Evolutionary conservation across 2,888 invertebrate species (phyloP).

Genomic region (Drepanosiphum platanoidis): DNA sequence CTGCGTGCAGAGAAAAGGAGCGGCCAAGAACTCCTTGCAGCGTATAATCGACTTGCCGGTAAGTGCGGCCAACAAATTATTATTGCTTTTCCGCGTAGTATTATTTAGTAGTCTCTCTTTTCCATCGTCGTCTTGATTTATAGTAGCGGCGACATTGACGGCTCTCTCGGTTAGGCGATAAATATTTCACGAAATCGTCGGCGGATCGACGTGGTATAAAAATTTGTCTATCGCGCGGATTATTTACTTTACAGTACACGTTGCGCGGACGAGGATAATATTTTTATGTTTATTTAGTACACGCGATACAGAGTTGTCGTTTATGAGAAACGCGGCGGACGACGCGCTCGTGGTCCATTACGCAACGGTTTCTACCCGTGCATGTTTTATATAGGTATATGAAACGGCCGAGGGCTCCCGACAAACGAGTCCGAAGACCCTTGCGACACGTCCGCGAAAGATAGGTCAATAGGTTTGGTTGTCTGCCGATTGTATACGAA

Average conservation of each 20-base stretch:
- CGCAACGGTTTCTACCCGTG: neutral
- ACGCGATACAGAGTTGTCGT: neutral
- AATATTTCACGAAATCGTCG: neutral
- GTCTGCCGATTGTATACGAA: neutral
- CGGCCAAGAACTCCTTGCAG: conserved; percentile 74
- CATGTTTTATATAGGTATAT: neutral
- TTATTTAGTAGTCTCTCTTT: neutral
- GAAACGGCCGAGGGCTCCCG: neutral
- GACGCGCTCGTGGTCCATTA: neutral
- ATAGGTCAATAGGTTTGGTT: conserved; percentile 11
- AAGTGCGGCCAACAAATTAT: conserved; percentile 67
- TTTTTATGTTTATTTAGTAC: neutral
- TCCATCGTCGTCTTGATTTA: neutral
- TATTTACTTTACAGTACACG: too few species aligned
- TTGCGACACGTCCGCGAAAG: conserved; percentile 13
- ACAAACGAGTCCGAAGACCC: conserved; percentile 24
- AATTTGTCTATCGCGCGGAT: neutral
- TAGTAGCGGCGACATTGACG: neutral
- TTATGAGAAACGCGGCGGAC: neutral
- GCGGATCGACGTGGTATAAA: neutral
- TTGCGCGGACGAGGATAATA: neutral
- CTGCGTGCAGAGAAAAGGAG: conserved; percentile 74
- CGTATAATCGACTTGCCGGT: conserved; percentile 77
- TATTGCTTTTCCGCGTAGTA: too few species aligned
- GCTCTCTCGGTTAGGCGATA: neutral